phyloP scores from a whole-genome alignment of 1,140 invertebrate genomes.

The Choristoneura fumiferana region DNA sequence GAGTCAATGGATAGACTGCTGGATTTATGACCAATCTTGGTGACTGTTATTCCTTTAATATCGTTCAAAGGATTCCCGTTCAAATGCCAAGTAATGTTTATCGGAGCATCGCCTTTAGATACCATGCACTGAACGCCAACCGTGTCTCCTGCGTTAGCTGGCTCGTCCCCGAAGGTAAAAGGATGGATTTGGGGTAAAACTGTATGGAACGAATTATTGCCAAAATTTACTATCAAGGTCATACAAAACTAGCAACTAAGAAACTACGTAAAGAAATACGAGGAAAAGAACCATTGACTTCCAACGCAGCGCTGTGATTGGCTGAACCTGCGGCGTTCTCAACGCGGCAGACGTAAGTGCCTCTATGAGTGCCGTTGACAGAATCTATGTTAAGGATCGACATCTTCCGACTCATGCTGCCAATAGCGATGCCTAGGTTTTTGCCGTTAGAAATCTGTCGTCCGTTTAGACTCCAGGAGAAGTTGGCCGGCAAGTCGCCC shows the following conservation, averaged over 20 bases:
- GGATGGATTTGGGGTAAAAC: conserved; percentile 84
- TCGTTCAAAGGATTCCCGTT: conserved; percentile 76
- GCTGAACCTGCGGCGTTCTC: conserved; percentile 79
- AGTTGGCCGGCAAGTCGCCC: conserved; percentile 83
- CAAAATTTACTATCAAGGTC: conserved; percentile 26
- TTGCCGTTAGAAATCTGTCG: conserved; percentile 31
- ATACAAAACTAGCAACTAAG: conserved; percentile 21
- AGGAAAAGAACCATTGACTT: conserved; percentile 78
- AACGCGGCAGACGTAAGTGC: conserved; percentile 83
- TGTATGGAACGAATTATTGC: conserved; percentile 48
- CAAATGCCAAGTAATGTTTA: conserved; percentile 84
- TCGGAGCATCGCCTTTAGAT: conserved; percentile 86
- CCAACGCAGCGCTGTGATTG: conserved; percentile 77
- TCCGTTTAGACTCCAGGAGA: conserved; percentile 83
- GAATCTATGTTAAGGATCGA: conserved; percentile 81
- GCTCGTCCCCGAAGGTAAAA: conserved; percentile 82
- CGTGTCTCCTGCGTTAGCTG: conserved; percentile 80
- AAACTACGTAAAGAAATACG: conserved; percentile 39
- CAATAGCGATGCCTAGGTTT: conserved; percentile 70
- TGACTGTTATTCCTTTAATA: conserved; percentile 72
- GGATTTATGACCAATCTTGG: conserved; percentile 80
- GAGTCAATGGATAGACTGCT: conserved; percentile 86
- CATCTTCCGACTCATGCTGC: conserved; percentile 81
- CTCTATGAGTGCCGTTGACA: conserved; percentile 76
- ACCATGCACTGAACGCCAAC: conserved; percentile 83